Evolutionary conservation across 2,888 invertebrate genomes (phyloP), one percentile per base, ranked within the genome.

Genomic region (Baronia brevicornis): DNA sequence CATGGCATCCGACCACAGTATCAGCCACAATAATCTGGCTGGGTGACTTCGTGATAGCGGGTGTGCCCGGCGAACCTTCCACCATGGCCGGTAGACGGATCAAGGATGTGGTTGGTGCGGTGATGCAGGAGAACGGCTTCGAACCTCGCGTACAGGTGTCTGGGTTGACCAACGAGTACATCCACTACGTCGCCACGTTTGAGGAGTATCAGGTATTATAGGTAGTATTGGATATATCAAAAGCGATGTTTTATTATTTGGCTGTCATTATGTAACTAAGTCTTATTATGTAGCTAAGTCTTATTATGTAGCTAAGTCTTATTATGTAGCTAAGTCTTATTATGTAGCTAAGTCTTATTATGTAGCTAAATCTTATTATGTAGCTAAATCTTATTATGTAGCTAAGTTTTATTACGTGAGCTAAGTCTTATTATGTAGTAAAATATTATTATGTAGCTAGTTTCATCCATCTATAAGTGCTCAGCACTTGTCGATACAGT

Each of bases 11-110:
- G 0, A 79, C 79, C 32, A 86, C 91, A 10, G 88, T 93, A 1
- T 89, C 93, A 0, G 88, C 89, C 0, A 91, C 94, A 46, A 61
- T 95, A 1, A 78, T 91, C 1, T 69, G 88, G 60, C 71, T 95
- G 5, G 95, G 92, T 0, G 87, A 89, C 38, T 72, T 92, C 11
- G 87, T 87, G 1, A 68, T 92, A 12, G 86, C 87, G n/a, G 91
- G 91, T 0, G 90, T 94, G 0, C 94, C 95, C 0, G 95, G 93
- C 0, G 95, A 96, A 71, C 91, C 95, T 53, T 94, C 94, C 29
- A 95, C 95, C 0, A 95, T 95, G 95, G 85, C 94, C 0, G 95
- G 95, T 0, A 80, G 95, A 28, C 78, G 92, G 27, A 90, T 70
- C 71, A 87, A 48, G 63, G 54, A 59, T 1, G 71, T 73, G 2